Evolutionary conservation across 2,797 vertebrate species (phyloP), one percentile per base, ranked within the genome.

Genomic region (Scolopax bukidnonensis): DNA sequence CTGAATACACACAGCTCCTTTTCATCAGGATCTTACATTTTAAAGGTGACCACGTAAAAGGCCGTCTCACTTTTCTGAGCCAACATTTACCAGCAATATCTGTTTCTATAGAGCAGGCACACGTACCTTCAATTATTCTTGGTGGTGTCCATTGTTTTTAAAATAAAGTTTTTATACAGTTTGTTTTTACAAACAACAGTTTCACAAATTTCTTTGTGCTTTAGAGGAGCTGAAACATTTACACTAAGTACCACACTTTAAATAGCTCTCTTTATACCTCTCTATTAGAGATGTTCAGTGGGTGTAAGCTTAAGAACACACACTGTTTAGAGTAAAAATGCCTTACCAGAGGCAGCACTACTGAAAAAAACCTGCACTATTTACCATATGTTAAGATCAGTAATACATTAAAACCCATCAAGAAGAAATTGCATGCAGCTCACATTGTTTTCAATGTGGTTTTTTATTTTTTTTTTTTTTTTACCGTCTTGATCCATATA

Each of bases 351-450:
- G 45, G 76, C 92, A 93, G 71, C 54, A 18, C 30, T 5, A 68
- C 65, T 51, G 33, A 71, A 88, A 89, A 47, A 50, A 94, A 78
- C 53, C n/a, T 88, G 41, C 10, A 18, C 64, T 84, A 57, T 88
- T 91, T 86, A 47, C 80, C 61, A 25, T 65, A 36, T 73, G 43
- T 61, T 50, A 81, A 33, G 50, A 68, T 41, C 70, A 95, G 84
- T 54, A 95, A 96, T 92, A 95, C 82, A 56, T 48, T 89, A 95
- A 94, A 87, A 93, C 82, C 57, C 79, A 92, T 81, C 47, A 61
- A 88, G 85, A 95, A 81, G 38, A 93, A 94, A 90, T 90, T 87
- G 73, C 56, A 79, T 10, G 51, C 28, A 59, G 57, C 28, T 53
- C 71, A 87, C 45, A 79, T 30, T 65, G 54, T 38, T 93, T 97